phyloP scores from a whole-genome alignment of 1,140 invertebrate genomes.

The Trissolcus basalis region DNA sequence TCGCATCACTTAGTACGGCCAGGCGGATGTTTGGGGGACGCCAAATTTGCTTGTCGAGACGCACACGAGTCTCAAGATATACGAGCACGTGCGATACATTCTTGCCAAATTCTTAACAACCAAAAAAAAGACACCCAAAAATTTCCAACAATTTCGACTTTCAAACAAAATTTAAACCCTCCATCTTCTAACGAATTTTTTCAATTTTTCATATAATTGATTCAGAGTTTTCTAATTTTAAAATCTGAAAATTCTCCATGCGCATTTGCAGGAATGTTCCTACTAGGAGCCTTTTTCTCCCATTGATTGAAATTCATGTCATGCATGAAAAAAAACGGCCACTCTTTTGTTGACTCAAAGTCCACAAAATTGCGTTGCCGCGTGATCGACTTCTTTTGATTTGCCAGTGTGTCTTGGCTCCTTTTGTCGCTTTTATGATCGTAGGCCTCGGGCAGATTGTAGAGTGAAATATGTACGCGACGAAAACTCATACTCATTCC shows the following conservation, averaged over 20 bases:
- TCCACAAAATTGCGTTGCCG: slow-evolving; percentile 54
- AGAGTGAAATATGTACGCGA: slow-evolving; percentile 64
- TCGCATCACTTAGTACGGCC: slow-evolving; percentile 60
- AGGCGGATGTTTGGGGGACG: slow-evolving; percentile 41
- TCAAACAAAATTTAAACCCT: no score
- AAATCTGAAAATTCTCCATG: no score
- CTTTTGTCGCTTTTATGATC: slow-evolving; percentile 56
- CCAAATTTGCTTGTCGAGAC: slow-evolving; percentile 10
- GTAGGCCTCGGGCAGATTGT: slow-evolving; percentile 59
- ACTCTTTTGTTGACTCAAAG: slow-evolving; percentile 54
- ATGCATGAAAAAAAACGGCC: slow-evolving; percentile 49
- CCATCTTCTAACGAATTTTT: no score
- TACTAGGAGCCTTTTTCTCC: neutral
- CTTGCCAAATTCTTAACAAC: slow-evolving; percentile 15
- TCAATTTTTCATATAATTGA: no score
- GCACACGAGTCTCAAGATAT: slow-evolving; percentile 9
- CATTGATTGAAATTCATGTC: slow-evolving; percentile 40
- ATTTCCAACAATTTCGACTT: no score
- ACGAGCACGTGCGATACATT: slow-evolving; percentile 26
- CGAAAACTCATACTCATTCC: slow-evolving; percentile 58
- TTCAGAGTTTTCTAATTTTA: no score
- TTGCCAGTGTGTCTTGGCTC: slow-evolving; percentile 50
- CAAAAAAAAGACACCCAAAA: no score
- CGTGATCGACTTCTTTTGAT: slow-evolving; percentile 59
- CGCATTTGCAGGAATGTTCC: no score